A percentile compares a stretch with the other conserved stretches of the same genome.
Conservation (phyloP, 2,113 vertebrate genomes). For the Microtus pennsylvanicus region DNA sequence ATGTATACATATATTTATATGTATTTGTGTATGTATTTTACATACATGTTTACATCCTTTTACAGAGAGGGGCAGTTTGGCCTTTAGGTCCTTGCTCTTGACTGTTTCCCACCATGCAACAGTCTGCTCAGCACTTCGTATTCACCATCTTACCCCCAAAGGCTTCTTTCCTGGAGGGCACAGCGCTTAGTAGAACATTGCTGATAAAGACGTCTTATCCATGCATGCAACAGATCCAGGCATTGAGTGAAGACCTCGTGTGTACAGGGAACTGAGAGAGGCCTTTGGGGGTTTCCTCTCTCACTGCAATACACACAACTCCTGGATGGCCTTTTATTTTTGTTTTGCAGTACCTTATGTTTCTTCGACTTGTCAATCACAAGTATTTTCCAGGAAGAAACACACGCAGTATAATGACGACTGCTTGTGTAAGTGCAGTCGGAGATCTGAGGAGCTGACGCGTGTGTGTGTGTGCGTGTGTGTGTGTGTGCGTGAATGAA, state of each 20-base stretch:
- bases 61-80: not conserved
- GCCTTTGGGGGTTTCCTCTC: not conserved
- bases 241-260: not conserved
- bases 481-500: no score
- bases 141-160: not conserved
- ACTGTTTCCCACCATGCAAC: not conserved
- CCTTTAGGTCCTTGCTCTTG: not conserved
- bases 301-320: not conserved
- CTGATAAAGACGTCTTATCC: not conserved
- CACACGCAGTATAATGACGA: not conserved
- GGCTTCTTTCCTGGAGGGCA: not conserved
- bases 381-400: not conserved
- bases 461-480: accelerated
- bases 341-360: not conserved
- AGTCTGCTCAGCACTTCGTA: not conserved
- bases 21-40: not conserved
- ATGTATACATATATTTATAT: not conserved
- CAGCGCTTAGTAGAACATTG: not conserved
- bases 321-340: not conserved
- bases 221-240: not conserved
- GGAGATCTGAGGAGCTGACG: not conserved
- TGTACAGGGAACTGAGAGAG: not conserved
- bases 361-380: not conserved
- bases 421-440: not conserved
- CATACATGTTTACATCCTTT: not conserved